Conservation (phyloP, 2,113 vertebrate species). For the Seriola rivoliana region DNA sequence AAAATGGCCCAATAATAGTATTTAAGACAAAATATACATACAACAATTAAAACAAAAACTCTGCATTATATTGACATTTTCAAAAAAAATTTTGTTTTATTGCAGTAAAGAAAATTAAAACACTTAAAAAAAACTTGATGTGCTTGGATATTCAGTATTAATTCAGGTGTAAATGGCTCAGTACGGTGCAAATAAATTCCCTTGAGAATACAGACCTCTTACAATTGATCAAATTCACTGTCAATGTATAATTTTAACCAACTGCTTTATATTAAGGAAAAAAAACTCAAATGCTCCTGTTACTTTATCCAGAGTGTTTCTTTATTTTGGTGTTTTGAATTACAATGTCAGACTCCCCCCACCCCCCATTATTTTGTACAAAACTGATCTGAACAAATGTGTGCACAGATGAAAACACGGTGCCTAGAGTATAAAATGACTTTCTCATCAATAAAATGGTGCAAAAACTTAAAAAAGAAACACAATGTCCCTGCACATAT, state of each 20-base stretch:
- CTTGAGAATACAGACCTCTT: not conserved
- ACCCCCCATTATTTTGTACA: constrained; percentile 61
- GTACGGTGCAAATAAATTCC: not conserved
- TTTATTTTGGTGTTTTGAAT: constrained; percentile 79
- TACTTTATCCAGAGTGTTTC: constrained; percentile 73
- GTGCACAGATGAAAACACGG: constrained; percentile 74
- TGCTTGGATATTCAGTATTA: not conserved
- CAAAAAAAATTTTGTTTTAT: not conserved
- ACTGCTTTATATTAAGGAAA: not conserved
- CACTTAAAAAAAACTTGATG: not conserved
- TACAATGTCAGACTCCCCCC: constrained; percentile 57
- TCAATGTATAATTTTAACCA: not conserved
- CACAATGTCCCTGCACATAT: constrained; percentile 83
- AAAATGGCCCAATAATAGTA: too few species aligned
- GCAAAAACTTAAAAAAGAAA: constrained; percentile 77
- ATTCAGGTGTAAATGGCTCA: not conserved
- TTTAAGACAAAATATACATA: too few species aligned
- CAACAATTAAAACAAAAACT: too few species aligned
- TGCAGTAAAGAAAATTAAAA: not conserved
- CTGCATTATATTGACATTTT: not conserved
- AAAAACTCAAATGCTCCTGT: not conserved
- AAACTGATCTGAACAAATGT: constrained; percentile 73
- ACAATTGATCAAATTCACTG: not conserved
- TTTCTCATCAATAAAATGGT: constrained; percentile 75
- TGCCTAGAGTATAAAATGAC: constrained; percentile 78